Base-by-base conservation (phyloP, 92 coral and sea anemone genomes). In the Isaurus tuberculatus region DNA sequence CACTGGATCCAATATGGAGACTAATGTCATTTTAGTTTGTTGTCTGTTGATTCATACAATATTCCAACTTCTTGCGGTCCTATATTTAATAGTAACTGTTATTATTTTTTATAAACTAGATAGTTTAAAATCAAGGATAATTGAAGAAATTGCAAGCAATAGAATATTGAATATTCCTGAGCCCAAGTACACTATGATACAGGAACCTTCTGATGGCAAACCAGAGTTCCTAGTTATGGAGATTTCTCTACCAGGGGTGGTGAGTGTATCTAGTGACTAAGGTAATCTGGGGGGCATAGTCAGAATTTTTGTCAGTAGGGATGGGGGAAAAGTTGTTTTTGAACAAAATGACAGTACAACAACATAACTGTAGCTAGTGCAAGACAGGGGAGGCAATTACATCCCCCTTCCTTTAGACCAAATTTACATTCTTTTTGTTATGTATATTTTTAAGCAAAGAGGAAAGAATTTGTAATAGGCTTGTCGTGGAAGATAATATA, bases 151-250 rank as follows among this genome's bases (percentile, higher is more conserved):
- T 5, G 29, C 25, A 57, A 29, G 65, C 40, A 53, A 73, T 36
- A 22, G 40, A n/a, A 23, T 58, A 15, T 43, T 20, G 9, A 25
- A 6, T 34, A 42, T 64, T 0, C 63, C 88, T 13, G 88, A 88
- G 79, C 98, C 98, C 8, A 83, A 88, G 68, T 95, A 95, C 77
- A 85, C 79, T 19, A 63, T 95, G 40, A 31, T 92, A 37, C 53
- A 49, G 58, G 98, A 95, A 48, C 98, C 98, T 8, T 72, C 95
- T 17, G 86, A 79, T 26, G 93, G 95, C 37, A 65, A 32, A 26
- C 87, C 95, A 48, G 94, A 93, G 67, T 95, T 87, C 87, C 67
- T 95, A 40, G 97, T 95, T 2, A 26, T 95, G 63, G 98, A 93
- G 72, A 79, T 92, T 20, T 7, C 75, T 30, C 73, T 95, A 36